These are phyloP conservation scores for Mimachlamys varia DNA, from an alignment of 2,888 invertebrate species.

Conservation along the genomic window DNA sequence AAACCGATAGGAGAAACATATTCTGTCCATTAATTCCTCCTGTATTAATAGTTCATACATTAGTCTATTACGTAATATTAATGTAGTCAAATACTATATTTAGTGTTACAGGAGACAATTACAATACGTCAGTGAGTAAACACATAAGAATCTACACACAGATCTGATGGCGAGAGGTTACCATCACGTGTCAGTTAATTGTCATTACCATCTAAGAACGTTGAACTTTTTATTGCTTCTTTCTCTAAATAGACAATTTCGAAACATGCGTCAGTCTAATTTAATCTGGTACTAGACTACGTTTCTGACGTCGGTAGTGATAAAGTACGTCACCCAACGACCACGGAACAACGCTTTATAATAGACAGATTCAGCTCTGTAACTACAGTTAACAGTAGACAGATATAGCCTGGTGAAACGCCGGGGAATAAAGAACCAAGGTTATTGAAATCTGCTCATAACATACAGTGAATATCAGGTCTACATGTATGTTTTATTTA, in stretches of 20 bases:
- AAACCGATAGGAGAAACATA: too few relatives aligned
- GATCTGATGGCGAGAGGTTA: neutral
- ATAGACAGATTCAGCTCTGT: too few relatives aligned
- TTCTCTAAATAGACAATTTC: conserved; percentile 1
- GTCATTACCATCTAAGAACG: neutral
- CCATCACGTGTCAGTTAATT: neutral
- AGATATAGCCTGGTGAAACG: neutral
- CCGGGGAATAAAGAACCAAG: neutral
- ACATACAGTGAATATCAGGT: neutral
- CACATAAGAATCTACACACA: too few relatives aligned
- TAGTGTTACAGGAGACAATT: too few relatives aligned
- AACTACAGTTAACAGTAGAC: neutral
- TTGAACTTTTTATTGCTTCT: neutral
- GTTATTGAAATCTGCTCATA: neutral
- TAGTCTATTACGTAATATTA: too few relatives aligned
- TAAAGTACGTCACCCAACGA: neutral
- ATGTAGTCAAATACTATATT: too few relatives aligned
- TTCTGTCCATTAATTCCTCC: too few relatives aligned
- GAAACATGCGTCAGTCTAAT: neutral
- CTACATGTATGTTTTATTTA: neutral
- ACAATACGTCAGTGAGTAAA: too few relatives aligned
- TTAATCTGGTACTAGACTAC: neutral
- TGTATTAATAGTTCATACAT: too few relatives aligned
- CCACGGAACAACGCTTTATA: neutral
- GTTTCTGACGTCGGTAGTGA: neutral